Conservation (phyloP, 2,797 vertebrate species). For the Mormyrops attenuatus region DNA sequence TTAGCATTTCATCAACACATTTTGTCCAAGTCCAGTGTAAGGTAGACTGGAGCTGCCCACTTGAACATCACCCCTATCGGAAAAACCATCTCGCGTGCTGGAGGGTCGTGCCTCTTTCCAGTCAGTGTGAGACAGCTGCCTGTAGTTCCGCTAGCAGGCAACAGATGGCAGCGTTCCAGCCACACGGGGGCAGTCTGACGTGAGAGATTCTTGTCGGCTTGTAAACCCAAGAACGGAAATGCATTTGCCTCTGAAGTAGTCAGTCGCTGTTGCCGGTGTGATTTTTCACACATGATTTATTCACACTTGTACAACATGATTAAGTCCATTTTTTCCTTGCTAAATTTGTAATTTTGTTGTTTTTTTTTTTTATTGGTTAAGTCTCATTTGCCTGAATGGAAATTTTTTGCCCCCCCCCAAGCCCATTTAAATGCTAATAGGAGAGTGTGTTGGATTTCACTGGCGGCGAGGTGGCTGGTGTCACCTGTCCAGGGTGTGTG, state of each 20-base stretch:
- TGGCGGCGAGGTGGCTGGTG: background rate
- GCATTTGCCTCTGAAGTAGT: slow-evolving; percentile 36
- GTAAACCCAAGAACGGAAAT: slow-evolving; percentile 48
- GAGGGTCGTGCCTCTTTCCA: background rate
- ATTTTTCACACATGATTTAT: slow-evolving; percentile 45
- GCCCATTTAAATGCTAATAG: slow-evolving; percentile 38
- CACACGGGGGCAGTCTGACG: background rate
- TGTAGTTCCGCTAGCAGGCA: slow-evolving; percentile 47
- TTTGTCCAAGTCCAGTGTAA: background rate
- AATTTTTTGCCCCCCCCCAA: slow-evolving; percentile 26
- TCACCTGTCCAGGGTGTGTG: background rate
- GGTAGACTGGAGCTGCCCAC: background rate
- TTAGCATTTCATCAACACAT: background rate
- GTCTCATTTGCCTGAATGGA: slow-evolving; percentile 46
- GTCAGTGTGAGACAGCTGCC: background rate
- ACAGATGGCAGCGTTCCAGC: slow-evolving; percentile 62
- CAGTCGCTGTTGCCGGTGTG: slow-evolving; percentile 28
- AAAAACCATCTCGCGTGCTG: background rate
- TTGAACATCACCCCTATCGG: background rate
- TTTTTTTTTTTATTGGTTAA: slow-evolving; percentile 9
- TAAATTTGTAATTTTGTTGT: background rate
- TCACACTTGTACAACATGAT: slow-evolving; percentile 38
- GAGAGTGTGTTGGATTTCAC: slow-evolving; percentile 18
- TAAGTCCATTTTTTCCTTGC: slow-evolving; percentile 33
- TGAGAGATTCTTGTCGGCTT: slow-evolving; percentile 40